A percentile compares a stretch with the other conserved stretches of the same genome.
phyloP scores from a whole-genome alignment of 2,797 vertebrate species.

The Melanitta fusca region DNA sequence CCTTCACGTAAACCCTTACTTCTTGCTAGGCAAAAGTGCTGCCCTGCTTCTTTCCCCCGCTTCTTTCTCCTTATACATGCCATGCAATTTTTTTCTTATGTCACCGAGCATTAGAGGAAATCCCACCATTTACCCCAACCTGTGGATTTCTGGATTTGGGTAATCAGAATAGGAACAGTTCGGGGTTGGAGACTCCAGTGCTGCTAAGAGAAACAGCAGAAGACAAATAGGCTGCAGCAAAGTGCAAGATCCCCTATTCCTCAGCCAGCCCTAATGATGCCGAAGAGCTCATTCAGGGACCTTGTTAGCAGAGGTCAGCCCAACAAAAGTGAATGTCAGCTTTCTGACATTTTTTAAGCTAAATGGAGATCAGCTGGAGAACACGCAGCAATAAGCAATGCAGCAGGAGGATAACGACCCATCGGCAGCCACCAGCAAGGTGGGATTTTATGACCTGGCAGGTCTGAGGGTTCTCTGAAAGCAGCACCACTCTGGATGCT shows the following conservation, averaged over 20 bases:
- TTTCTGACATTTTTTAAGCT: background rate
- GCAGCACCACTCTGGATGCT: background rate
- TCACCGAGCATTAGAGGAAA: background rate
- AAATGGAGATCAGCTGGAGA: slow-evolving; percentile 34
- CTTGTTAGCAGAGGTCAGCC: slow-evolving; percentile 56
- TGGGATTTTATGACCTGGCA: background rate
- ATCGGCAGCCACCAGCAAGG: background rate
- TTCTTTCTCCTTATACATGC: background rate
- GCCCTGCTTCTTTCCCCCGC: no score
- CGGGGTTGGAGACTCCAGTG: background rate
- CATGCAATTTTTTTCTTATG: background rate
- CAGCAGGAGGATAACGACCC: slow-evolving; percentile 15
- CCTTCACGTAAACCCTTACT: background rate
- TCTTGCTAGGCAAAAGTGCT: background rate
- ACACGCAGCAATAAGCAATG: background rate
- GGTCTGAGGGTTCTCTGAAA: background rate
- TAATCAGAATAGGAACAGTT: background rate
- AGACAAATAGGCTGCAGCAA: slow-evolving; percentile 19
- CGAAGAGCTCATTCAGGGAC: background rate
- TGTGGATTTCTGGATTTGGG: background rate
- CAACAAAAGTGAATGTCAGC: background rate
- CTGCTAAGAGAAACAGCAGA: background rate
- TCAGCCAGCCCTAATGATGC: slow-evolving; percentile 12
- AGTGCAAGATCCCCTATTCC: slow-evolving; percentile 21
- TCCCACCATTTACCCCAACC: background rate